Evolutionary conservation across 2,888 invertebrate species (phyloP).

Genomic region (Hyalella azteca): DNA sequence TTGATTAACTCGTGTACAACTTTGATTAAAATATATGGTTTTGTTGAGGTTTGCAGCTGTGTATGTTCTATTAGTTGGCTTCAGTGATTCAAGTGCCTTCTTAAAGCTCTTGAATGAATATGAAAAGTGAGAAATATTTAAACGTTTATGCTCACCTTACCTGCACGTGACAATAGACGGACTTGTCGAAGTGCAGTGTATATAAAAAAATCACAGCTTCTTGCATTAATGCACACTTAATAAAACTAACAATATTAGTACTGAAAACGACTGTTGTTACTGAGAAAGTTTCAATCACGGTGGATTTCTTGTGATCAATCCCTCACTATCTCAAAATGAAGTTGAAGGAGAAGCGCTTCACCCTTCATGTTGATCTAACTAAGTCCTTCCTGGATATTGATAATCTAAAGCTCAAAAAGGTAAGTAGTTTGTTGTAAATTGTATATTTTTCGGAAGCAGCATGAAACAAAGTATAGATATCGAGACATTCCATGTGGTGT

Average conservation of each 20-base stretch:
- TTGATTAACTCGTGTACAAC: not conserved
- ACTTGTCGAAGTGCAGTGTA: not conserved
- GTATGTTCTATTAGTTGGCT: not conserved
- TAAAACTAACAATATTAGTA: conserved; percentile 12
- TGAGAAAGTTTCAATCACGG: not conserved
- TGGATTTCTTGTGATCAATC: conserved; percentile 11
- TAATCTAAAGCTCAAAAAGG: conserved; percentile 55
- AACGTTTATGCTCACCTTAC: too few species aligned
- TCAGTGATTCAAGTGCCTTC: conserved; percentile 26
- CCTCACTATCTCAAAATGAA: conserved; percentile 46
- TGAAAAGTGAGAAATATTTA: not conserved
- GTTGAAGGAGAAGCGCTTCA: conserved; percentile 57
- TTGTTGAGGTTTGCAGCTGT: conserved; percentile 6
- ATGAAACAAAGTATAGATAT: too few species aligned
- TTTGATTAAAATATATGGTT: not conserved
- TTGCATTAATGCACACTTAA: conserved; percentile 4
- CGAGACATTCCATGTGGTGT: too few species aligned
- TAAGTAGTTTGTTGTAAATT: conserved; percentile 36
- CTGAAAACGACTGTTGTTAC: not conserved
- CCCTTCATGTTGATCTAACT: conserved; percentile 55
- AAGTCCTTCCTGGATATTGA: conserved; percentile 58
- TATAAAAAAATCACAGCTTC: not conserved
- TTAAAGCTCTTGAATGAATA: not conserved
- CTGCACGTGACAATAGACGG: not conserved
- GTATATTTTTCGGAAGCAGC: conserved; percentile 1